Base-by-base conservation (phyloP, 2,113 vertebrate species). In the Andinoacara biseriatus region DNA sequence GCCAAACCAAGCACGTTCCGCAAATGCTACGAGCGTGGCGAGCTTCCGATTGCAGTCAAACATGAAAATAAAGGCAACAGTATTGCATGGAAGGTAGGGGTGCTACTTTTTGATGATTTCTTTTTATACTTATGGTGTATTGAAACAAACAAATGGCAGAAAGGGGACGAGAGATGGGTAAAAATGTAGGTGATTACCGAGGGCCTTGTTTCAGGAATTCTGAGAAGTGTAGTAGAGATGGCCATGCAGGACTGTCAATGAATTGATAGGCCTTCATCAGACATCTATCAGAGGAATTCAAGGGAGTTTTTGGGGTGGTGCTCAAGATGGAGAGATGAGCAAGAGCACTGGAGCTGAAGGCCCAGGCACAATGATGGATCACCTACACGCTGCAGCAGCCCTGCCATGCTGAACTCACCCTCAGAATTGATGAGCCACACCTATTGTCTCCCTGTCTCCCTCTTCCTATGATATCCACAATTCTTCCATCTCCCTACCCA, bases 21-120 rank as follows among this genome's bases (percentile, higher is more conserved):
- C 77, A 98, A 96, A 92, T 97, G 96, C 93, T 99, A 98, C 31
- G 96, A 99, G n/a, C 93, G 97, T 18, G 97, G 97, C 81, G 97
- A 98, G 86, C 96, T 99, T 90, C 98, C 97, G 3, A 96, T 99
- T 20, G 96, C 96, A 20, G 93, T 99, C 93, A 93, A 96, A 56
- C 97, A 98, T 7, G 94, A 96, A 80, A 83, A 91, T 3, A 97
- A 93, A 94, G 96, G 96, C 89, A 97, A 97, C 93, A 96, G 95
- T 91, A 99, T 99, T 3, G 95, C 96, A 78, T 99, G 98, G 98
- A 99, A 98, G 98, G 98, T 99, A 97, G 62, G 57, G 11, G 2
- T 2, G 3, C 84, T 61, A 15, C n/a, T n/a, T 13, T 1, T 81
- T n/a, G 26, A 46, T 57, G 10, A 22, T 17, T 5, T 76, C 33